phyloP scores from a whole-genome alignment of 2,888 invertebrate species.

The Phalangium opilio region DNA sequence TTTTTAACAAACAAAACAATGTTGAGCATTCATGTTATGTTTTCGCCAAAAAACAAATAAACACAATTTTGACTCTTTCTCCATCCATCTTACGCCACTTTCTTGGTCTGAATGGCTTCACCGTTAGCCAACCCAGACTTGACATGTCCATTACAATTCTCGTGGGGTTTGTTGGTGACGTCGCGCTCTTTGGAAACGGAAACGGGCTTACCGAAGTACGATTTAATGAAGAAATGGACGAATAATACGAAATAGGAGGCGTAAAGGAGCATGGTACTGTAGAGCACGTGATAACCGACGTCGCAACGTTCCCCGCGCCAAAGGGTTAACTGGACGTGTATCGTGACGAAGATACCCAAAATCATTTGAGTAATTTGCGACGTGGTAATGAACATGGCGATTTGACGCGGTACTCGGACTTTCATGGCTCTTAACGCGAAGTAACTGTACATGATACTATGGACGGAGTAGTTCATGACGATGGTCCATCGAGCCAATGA shows the following conservation, averaged over 20 bases:
- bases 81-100: too few relatives aligned
- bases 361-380: slow-evolving; percentile 86
- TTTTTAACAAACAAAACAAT: too few relatives aligned
- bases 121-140: too few relatives aligned
- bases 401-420: slow-evolving; percentile 53
- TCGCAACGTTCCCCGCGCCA: slow-evolving; percentile 53
- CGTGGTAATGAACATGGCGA: slow-evolving; percentile 77
- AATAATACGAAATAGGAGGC: slow-evolving; percentile 84
- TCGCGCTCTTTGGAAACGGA: too few relatives aligned
- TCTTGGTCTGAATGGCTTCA: too few relatives aligned
- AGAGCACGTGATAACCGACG: slow-evolving; percentile 67
- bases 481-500: slow-evolving; percentile 61
- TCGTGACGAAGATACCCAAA: slow-evolving; percentile 72
- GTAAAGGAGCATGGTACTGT: slow-evolving; percentile 78
- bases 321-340: slow-evolving; percentile 57
- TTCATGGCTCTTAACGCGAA: slow-evolving; percentile 72
- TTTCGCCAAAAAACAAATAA: too few relatives aligned
- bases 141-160: too few relatives aligned
- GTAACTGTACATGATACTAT: slow-evolving; percentile 79
- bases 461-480: slow-evolving; percentile 84
- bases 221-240: slow-evolving; percentile 81
- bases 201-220: slow-evolving; percentile 42
- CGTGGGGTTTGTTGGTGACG: too few relatives aligned
- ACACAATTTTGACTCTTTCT: too few relatives aligned
- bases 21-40: too few relatives aligned